Base-by-base conservation (phyloP, 2,888 invertebrate genomes). In the Tupiocoris notatus region DNA sequence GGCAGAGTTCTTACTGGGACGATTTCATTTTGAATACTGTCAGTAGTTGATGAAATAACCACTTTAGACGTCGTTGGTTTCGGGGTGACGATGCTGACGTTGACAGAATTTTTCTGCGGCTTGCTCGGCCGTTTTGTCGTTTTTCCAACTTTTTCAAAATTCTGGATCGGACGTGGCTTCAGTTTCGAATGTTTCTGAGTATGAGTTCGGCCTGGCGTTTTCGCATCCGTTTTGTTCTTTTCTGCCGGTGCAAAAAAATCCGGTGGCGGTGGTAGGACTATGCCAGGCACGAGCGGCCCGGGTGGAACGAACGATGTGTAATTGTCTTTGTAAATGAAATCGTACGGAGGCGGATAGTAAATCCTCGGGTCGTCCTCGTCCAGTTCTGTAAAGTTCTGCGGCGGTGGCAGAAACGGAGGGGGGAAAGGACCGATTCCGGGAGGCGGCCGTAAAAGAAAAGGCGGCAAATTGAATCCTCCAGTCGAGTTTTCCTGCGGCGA, bases 341-440 rank as follows among this genome's bases (percentile, higher is more conserved):
- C 94, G 86, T 95, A 95, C 16, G 94, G 93, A 82, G 94, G 94
- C 82, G 94, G 94, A 87, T 95, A 94, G 83, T 94, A 95, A 75
- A 94, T 90, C 81, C 94, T 93, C 82, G 94, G 94, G 87, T 95
- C 94, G 86, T 95, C 94, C 86, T 93, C 93, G 87, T 94, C 93
- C 86, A 92, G 90, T 83, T 92, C 92, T 78, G 91, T 88, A 81
- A 88, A 88, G 85, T 91, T 92, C 79, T 85, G 85, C 22, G 85
- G 85, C 12, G 86, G 86, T 12, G 82, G 81, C 17, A 87, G 84
- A 59, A 87, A 85, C 2, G 86, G 87, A 80, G 91, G 91, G 83
- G 91, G 91, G 73, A 86, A 86, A 85, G 86, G 86, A 86, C 86
- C 87, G 86, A 81, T 86, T 85, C 82, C 81, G 82, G 87, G 86